A percentile compares a stretch with the other conserved stretches of the same genome.
phyloP scores from a whole-genome alignment of 2,797 vertebrate genomes.

The Liasis olivaceus region DNA sequence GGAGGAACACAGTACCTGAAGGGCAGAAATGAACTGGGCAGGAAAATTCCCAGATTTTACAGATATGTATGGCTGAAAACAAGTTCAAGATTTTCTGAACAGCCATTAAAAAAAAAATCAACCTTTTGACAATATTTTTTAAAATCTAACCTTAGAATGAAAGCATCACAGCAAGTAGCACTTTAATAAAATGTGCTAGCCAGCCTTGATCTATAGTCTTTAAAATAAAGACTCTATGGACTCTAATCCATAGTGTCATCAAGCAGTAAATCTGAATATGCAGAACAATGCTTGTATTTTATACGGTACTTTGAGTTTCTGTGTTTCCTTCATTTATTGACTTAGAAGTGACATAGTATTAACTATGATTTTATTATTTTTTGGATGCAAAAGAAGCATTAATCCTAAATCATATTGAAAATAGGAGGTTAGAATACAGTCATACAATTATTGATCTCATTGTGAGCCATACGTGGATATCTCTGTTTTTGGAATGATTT shows the following conservation, averaged over 20 bases:
- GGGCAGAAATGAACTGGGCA: background rate
- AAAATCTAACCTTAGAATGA: background rate
- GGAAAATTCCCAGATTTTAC: background rate
- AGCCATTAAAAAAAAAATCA: background rate
- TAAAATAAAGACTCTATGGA: too few species aligned
- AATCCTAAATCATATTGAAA: background rate
- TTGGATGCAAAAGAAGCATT: background rate
- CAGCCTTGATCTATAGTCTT: background rate
- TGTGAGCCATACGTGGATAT: background rate
- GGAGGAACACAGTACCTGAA: background rate
- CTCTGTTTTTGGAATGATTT: background rate
- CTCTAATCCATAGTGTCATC: background rate
- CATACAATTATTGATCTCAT: background rate
- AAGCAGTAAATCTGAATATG: background rate
- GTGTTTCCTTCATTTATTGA: background rate
- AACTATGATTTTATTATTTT: background rate
- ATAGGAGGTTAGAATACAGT: background rate
- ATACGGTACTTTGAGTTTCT: background rate
- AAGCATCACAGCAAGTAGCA: background rate
- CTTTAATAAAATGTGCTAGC: background rate
- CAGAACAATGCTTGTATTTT: background rate
- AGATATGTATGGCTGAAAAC: background rate
- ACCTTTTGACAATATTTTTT: background rate
- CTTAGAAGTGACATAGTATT: background rate
- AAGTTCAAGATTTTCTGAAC: background rate